Base-by-base conservation (phyloP, 2,888 invertebrate genomes). In the Ormyrus pomaceus region DNA sequence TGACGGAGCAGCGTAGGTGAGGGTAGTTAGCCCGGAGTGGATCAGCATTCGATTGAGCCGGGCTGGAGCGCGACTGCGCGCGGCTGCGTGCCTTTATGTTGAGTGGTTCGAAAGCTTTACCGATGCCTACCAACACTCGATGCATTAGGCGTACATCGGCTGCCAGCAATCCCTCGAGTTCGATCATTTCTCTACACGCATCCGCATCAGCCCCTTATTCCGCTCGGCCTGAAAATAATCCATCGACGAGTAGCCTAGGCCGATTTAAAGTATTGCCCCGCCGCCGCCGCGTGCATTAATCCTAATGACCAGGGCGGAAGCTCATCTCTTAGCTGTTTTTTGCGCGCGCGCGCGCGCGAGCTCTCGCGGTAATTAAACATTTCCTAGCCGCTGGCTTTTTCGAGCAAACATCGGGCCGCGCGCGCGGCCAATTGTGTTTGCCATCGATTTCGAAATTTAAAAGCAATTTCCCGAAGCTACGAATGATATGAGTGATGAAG, bases 81-180 rank as follows among this genome's bases (percentile, higher is more conserved):
- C 79, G 83, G 78, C 78, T 82, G 82, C 83, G 83, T 85, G 83
- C 85, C 84, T 85, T 84, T 85, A 84, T 83, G 83, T 84, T 82
- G 85, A 85, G 84, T 85, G 84, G 34, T 34, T 34, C 69, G 51
- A 19, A 9, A 61, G 59, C 34, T 34, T 34, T 34, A 34, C 13
- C 46, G 48, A 34, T 34, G 45, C 13, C 59, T 56, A 13, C 66
- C 53, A 56, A 48, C 70, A 56, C 50, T 64, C 78, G 78, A 53
- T 66, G 71, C 72, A 78, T 72, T 68, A 61, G 61, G 72, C 53
- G 53, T n/a, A 59, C 48, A 76, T 34, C 48, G 51, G 13, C 46
- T 55, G 72, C 11, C 62, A 19, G 64, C 65, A 65, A 77, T 77
- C 77, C 77, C 58, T 59, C n/a, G 62, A n/a, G 13, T 34, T 45